phyloP scores from a whole-genome alignment of 1,140 invertebrate genomes.

The Globodera rostochiensis region DNA sequence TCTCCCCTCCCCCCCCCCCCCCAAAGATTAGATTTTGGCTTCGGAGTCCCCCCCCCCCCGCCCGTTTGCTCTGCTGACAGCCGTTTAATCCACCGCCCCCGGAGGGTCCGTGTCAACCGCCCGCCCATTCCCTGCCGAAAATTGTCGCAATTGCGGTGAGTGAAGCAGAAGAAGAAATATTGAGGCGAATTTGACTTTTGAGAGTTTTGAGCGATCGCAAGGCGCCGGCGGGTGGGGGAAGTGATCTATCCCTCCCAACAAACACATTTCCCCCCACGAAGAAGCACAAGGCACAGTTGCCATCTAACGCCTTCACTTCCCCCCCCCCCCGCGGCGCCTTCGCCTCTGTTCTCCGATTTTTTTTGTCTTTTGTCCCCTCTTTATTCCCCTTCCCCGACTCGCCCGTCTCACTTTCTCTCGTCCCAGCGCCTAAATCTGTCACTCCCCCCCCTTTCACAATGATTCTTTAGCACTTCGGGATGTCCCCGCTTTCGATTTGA shows the following conservation, averaged over 20 bases:
- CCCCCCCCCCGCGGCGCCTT: not conserved
- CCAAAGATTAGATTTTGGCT: conserved; percentile 11
- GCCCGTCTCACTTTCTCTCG: not conserved
- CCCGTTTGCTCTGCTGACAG: not conserved
- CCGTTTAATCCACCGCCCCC: not conserved
- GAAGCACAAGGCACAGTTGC: not conserved
- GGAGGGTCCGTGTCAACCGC: conserved; percentile 8
- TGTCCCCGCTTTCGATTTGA: too few species aligned
- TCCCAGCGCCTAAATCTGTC: not conserved
- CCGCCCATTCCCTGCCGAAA: not conserved
- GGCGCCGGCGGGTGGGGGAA: not conserved
- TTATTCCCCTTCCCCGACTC: not conserved
- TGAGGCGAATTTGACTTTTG: not conserved
- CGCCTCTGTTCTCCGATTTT: not conserved
- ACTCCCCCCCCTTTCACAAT: too few species aligned
- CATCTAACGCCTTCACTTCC: too few species aligned
- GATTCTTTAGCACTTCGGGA: too few species aligned
- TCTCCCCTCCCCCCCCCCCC: not conserved
- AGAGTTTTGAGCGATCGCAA: not conserved
- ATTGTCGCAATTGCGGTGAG: conserved; percentile 16
- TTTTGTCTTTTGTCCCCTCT: not conserved
- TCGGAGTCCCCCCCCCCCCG: not conserved
- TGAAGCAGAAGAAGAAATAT: not conserved
- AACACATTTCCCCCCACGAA: not conserved
- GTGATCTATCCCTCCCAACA: not conserved